Conservation (phyloP, 1,140 invertebrate genomes). For the Vanessa tameamea region DNA sequence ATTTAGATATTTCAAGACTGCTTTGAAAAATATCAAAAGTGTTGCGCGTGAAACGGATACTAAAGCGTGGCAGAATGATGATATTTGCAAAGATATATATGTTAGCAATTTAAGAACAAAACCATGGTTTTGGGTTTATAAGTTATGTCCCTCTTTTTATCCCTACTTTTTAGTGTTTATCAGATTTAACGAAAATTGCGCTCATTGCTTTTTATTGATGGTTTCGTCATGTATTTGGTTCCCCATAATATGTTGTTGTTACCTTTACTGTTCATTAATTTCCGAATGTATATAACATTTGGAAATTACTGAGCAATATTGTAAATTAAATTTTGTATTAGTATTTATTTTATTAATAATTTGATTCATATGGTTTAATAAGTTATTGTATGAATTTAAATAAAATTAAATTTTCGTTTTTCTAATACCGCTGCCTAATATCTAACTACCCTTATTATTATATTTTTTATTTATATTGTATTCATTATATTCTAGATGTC, state of each 20-base stretch:
- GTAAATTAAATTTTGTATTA: background rate
- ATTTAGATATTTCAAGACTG: background rate
- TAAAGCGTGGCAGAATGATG: slow-evolving; percentile 29
- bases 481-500: too few relatives aligned
- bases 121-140: slow-evolving; percentile 40
- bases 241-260: slow-evolving; percentile 40
- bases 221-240: slow-evolving; percentile 41
- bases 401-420: too few relatives aligned
- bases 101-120: slow-evolving; percentile 28
- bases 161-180: slow-evolving; percentile 36
- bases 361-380: too few relatives aligned
- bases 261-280: slow-evolving; percentile 33
- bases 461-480: too few relatives aligned
- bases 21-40: background rate
- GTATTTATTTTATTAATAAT: too few relatives aligned
- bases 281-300: slow-evolving; percentile 30
- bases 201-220: slow-evolving; percentile 27
- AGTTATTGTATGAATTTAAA: too few relatives aligned
- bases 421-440: too few relatives aligned
- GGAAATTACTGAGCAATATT: background rate
- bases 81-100: slow-evolving; percentile 32
- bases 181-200: slow-evolving; percentile 29
- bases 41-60: slow-evolving; percentile 17
- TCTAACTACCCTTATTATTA: too few relatives aligned
- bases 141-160: slow-evolving; percentile 35